Evolutionary conservation across 1,140 invertebrate genomes (phyloP), one percentile per base, ranked within the genome.

Genomic region (Drosophila insularis): DNA sequence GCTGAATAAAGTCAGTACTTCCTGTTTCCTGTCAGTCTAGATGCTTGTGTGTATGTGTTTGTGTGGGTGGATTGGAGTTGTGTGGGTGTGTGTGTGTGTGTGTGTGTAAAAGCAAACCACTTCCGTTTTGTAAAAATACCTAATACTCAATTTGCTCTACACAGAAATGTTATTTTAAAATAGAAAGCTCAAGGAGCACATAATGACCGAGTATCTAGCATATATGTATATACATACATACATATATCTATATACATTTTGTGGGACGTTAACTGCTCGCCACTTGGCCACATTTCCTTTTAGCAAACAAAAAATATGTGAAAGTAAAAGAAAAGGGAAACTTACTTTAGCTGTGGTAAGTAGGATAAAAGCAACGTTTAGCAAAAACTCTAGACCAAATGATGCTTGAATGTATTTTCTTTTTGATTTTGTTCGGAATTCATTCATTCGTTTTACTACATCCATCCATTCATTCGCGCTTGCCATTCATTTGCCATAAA

Each of bases 71-170:
- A 55, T 21, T 32, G 59, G 6, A 5, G 27, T 6, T 27, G 27
- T 32, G 37, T 71, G 59, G 31, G 58, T 70, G 31, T 58, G 69
- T 39, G 63, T 72, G 37, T 71, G 59, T 37, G 58, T 70, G 31
- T 58, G 69, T 39, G 63, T 72, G 35, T 37, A 37, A n/a, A 37
- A 37, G 35, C 55, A 54, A 75, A 77, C 60, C 85, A 91, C 63
- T 92, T 92, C 80, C 95, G 95, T 1, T 96, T 96, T 91, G 95
- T 63, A 66, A 76, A 86, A 86, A 86, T 87, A 76, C 82, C 87
- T 86, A 86, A 86, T 86, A 87, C 82, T 79, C 79, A 82, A 86
- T 86, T 87, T 86, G 82, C 69, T 64, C 56, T 60, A 58, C 58
- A 80, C 31, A 61, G 59, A 61, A 32, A 61, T 61, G 59, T 61